Evolutionary conservation across 2,888 invertebrate species (phyloP).

Genomic region (Clistopyga incitator): DNA sequence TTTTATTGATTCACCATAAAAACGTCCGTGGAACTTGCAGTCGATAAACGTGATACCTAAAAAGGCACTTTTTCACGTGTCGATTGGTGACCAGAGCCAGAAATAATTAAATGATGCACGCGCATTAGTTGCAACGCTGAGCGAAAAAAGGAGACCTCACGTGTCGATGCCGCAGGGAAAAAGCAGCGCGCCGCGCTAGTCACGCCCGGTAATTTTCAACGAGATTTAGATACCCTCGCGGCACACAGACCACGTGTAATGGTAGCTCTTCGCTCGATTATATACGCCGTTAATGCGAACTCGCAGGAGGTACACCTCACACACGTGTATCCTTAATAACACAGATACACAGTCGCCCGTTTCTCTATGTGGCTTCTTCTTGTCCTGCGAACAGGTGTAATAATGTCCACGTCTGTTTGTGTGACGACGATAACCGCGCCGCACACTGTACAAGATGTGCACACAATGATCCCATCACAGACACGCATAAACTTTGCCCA

Average conservation of each 20-base stretch:
- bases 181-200: slow-evolving; percentile 73
- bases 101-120: too few species aligned
- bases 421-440: slow-evolving; percentile 42
- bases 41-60: too few species aligned
- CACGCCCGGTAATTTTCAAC: slow-evolving; percentile 80
- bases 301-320: slow-evolving; percentile 16
- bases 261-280: slow-evolving; percentile 51
- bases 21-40: too few species aligned
- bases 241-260: slow-evolving; percentile 46
- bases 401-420: slow-evolving; percentile 18
- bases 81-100: too few species aligned
- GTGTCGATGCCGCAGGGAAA: slow-evolving; percentile 78
- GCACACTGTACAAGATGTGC: slow-evolving; percentile 37
- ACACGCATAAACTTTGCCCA: slow-evolving; percentile 52
- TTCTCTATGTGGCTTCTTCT: background rate
- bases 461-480: slow-evolving; percentile 23
- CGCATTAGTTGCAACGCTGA: slow-evolving; percentile 7
- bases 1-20: too few species aligned
- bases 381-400: slow-evolving; percentile 15
- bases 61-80: too few species aligned
- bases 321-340: slow-evolving; percentile 3
- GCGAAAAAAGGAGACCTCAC: slow-evolving; percentile 76
- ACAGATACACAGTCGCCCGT: slow-evolving; percentile 3
- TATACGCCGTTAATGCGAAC: slow-evolving; percentile 42
- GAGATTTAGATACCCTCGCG: slow-evolving; percentile 79